Conservation (phyloP, 2,888 invertebrate genomes). For the Euzetes globulus region DNA sequence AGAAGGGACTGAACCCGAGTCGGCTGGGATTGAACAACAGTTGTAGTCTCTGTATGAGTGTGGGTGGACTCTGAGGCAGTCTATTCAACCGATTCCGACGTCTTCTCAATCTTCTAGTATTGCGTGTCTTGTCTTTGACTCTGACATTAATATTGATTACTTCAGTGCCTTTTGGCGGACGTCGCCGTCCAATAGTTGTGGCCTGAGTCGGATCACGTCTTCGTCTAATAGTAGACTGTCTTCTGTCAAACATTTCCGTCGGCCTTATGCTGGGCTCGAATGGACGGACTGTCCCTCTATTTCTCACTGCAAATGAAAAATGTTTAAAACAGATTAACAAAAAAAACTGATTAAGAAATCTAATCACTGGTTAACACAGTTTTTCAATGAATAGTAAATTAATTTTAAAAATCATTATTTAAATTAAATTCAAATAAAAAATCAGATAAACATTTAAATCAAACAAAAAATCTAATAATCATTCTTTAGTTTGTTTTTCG, state of each 20-base stretch:
- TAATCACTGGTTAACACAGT: no score
- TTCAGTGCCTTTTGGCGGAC: background rate
- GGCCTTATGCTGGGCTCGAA: background rate
- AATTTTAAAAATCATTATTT: background rate
- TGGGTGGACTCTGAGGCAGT: background rate
- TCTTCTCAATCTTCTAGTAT: background rate
- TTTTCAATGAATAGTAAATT: background rate
- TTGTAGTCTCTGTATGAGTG: background rate
- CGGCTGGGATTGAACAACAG: background rate
- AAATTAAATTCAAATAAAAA: background rate
- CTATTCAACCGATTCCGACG: background rate
- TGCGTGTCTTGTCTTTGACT: background rate
- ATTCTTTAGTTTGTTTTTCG: no score
- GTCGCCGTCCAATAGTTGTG: background rate
- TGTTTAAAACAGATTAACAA: background rate
- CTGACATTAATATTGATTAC: constrained; percentile 10
- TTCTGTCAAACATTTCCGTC: background rate
- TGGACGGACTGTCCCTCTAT: background rate
- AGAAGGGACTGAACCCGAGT: background rate
- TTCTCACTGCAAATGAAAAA: background rate
- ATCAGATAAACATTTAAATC: background rate
- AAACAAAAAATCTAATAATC: background rate
- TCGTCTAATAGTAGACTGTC: background rate
- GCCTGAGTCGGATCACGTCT: background rate
- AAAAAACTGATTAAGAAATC: no score